Conservation (phyloP, 2,797 vertebrate species). For the Lepus oiostolus region DNA sequence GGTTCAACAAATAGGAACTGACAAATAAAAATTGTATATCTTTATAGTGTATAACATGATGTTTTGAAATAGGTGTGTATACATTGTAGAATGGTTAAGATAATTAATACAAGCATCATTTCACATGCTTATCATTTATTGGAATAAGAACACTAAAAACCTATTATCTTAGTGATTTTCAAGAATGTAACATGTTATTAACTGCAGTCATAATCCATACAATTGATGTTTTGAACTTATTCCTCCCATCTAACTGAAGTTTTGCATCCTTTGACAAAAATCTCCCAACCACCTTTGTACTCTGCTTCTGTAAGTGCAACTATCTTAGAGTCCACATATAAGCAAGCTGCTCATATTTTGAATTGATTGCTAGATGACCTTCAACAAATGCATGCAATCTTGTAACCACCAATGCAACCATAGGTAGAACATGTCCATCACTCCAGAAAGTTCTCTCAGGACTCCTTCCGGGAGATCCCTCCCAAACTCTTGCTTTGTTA, state of each 20-base stretch:
- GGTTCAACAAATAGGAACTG: background rate
- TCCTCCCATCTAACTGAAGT: background rate
- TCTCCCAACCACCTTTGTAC: background rate
- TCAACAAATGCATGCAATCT: constrained; percentile 20
- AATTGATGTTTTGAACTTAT: background rate
- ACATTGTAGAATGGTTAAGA: background rate
- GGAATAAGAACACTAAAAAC: background rate
- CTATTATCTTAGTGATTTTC: background rate
- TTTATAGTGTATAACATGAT: background rate
- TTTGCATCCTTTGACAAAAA: background rate
- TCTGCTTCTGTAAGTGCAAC: background rate
- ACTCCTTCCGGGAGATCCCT: background rate
- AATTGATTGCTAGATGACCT: background rate
- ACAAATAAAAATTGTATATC: background rate
- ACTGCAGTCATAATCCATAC: too few relatives aligned
- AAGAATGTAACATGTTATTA: background rate
- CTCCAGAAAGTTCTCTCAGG: background rate
- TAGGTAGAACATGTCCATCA: background rate
- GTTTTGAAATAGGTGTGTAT: background rate
- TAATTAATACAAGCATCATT: background rate
- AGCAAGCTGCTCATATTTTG: background rate
- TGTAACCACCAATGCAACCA: background rate
- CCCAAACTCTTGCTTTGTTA: background rate
- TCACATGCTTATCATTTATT: background rate
- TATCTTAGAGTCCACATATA: background rate